Evolutionary conservation across 2,888 invertebrate species (phyloP), one percentile per base, ranked within the genome.

Genomic region (Cheilosia vernalis): DNA sequence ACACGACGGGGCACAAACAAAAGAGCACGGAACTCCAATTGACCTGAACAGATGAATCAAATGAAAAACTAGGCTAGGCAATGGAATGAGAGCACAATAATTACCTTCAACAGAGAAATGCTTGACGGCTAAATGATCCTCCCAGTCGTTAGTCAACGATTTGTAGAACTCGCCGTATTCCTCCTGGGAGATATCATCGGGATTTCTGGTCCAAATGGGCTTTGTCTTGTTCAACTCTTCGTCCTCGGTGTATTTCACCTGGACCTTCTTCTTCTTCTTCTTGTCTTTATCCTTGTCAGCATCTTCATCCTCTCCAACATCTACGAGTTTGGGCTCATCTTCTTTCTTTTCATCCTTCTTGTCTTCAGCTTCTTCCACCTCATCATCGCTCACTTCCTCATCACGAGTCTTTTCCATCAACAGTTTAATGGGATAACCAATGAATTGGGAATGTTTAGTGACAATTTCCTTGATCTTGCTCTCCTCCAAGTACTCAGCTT

Each of bases 111-210:
- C 97, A 0, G 97, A 97, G 94, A 98, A 98, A 91, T 98, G 98
- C 91, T 98, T 98, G 0, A 98, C 98, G 58, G 98, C 98, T 19
- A 98, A 93, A 93, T 98, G 98, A 90, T 99, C 98, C 92, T 99
- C 98, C 98, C 98, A 99, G 92, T 99, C 99, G 89, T 99, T 99
- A 88, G 98, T 98, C 73, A 99, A 94, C 0, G 98, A 98, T 92
- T 99, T 99, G 95, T 99, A 99, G 93, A 99, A 99, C 93, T 99
- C 98, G 87, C 98, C 98, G 89, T 99, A 99, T 92, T 99, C 98
- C 89, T 98, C 98, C 91, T 97, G 96, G 44, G 96, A 96, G 91
- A 99, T 98, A 90, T 99, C 98, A 92, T 98, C 98, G 76, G 98
- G 97, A 88, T 99, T 99, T 87, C 98, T 94, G 0, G 98, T 99